Conservation (phyloP, 1,140 invertebrate genomes). For the Thalassaphorura encarpata region DNA sequence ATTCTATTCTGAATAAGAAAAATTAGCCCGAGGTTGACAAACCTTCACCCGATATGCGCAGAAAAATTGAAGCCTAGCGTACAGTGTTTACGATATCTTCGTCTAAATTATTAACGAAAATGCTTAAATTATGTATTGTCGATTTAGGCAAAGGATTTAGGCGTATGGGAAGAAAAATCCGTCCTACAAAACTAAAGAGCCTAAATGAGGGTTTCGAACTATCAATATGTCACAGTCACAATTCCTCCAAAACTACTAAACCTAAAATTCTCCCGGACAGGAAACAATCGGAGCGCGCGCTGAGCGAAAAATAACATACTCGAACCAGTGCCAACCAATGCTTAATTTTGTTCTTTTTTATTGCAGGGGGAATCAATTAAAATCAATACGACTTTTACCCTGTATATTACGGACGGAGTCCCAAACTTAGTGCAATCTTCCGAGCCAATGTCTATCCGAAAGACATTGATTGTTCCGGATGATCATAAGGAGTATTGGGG, state of each 20-base stretch:
- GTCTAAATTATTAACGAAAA: background rate
- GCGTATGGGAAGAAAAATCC: background rate
- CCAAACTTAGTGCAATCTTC: constrained; percentile 47
- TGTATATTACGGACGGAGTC: constrained; percentile 52
- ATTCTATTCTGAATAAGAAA: no score
- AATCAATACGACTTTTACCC: constrained; percentile 64
- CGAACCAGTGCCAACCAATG: no score
- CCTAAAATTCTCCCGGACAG: background rate
- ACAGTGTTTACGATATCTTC: background rate
- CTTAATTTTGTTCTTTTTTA: constrained; percentile 10
- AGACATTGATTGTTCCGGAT: constrained; percentile 56
- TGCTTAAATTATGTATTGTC: background rate
- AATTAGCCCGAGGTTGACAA: no score
- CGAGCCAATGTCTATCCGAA: constrained; percentile 53
- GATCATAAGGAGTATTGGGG: constrained; percentile 76
- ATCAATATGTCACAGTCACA: background rate
- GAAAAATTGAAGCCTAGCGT: no score
- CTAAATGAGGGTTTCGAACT: background rate
- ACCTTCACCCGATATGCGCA: no score
- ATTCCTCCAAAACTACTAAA: background rate
- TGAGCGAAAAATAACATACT: background rate
- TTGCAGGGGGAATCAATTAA: constrained; percentile 54
- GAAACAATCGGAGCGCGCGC: background rate
- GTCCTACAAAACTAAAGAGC: no score
- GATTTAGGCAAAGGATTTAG: background rate